Percentiles rank a stretch among this genome's conserved stretches.
Evolutionary conservation across 2,888 invertebrate species (phyloP).

Genomic region (Papilio protenor): DNA sequence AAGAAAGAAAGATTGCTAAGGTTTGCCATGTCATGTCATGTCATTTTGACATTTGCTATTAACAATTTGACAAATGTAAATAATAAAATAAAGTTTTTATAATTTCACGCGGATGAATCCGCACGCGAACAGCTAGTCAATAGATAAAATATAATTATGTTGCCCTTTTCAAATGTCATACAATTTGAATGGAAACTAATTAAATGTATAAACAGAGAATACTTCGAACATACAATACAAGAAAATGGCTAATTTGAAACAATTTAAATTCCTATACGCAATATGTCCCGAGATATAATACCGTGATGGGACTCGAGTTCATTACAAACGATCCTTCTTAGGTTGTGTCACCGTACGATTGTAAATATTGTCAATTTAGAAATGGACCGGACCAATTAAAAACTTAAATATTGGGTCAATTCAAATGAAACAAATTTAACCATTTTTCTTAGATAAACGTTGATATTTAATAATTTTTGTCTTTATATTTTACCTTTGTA

Average conservation of each 20-base stretch:
- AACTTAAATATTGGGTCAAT: neutral
- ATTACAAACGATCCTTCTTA: constrained; percentile 50
- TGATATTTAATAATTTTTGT: no score
- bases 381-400: neutral
- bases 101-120: no score
- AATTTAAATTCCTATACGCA: constrained; percentile 35
- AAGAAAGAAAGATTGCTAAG: no score
- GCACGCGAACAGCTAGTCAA: no score
- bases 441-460: no score
- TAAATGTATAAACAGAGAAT: constrained; percentile 5
- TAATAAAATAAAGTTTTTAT: no score
- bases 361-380: neutral
- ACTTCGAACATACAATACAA: constrained; percentile 8
- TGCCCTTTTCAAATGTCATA: constrained; percentile 1
- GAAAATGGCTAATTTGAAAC: constrained; percentile 31
- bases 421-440: no score
- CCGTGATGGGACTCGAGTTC: constrained; percentile 40
- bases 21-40: no score
- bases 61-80: no score
- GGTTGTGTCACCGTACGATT: constrained; percentile 10
- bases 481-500: no score
- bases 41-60: no score
- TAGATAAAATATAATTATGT: constrained; percentile 7
- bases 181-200: constrained; percentile 28
- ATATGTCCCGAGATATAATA: constrained; percentile 35